These are phyloP conservation scores for Heliconius congener DNA, from an alignment of 1,140 invertebrate species.

Conservation along the genomic window DNA sequence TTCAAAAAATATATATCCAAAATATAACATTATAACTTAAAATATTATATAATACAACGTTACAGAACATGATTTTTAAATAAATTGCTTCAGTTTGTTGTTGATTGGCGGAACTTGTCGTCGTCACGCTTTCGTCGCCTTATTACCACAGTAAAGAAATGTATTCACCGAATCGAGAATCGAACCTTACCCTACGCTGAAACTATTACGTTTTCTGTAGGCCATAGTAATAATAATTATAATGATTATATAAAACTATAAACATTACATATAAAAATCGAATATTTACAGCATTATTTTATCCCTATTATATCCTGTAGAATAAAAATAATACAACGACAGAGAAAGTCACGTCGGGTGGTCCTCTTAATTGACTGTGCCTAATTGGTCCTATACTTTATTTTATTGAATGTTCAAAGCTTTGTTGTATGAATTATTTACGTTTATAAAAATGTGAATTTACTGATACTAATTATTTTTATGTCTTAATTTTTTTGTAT, in stretches of 20 bases:
- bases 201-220: no score
- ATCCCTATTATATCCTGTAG: conserved; percentile 11
- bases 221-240: no score
- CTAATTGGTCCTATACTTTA: conserved; percentile 35
- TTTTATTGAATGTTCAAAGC: conserved; percentile 13
- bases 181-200: no score
- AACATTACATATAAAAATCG: neutral
- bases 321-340: conserved; percentile 67
- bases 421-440: conserved; percentile 10
- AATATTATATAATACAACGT: no score
- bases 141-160: no score
- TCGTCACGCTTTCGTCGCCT: no score
- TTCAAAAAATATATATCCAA: no score
- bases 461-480: neutral
- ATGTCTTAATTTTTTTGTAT: neutral
- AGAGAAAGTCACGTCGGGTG: conserved; percentile 51
- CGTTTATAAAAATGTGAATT: neutral
- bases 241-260: neutral
- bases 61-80: no score
- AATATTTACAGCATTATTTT: neutral
- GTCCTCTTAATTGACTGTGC: conserved; percentile 44
- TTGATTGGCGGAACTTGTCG: no score
- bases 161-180: no score
- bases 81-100: no score
- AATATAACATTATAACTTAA: no score